Evolutionary conservation across 2,797 vertebrate genomes (phyloP), one percentile per base, ranked within the genome.

Genomic region (Gadopsis bispinosus): DNA sequence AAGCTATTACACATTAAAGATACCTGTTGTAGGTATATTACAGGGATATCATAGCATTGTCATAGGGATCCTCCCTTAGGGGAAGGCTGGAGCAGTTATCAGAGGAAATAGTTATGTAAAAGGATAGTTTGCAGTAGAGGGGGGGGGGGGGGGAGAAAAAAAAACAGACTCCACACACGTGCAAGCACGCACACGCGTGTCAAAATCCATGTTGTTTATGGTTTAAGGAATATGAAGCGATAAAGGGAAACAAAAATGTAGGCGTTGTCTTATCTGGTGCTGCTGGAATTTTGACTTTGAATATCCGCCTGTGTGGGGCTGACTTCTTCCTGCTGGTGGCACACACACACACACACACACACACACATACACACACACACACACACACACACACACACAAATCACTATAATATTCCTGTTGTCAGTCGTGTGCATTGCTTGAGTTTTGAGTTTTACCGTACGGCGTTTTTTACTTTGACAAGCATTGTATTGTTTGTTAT

Each of bases 91-190:
- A 73, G 73, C 43, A 68, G 66, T 81, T 84, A 79, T 90, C 86
- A 86, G 47, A 67, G 13, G 58, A 81, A 73, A 84, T 78, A 75
- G 85, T 88, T 86, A 89, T 88, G 83, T 88, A 86, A 91, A 91
- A 74, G 75, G 56, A 83, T 19, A 75, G 83, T 83, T 83, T 72
- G 72, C 67, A 47, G 64, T 16, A 48, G 51, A n/a, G 37, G 16
- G 56, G 43, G 19, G 26, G 39, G n/a, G n/a, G n/a, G n/a, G n/a
- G n/a, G n/a, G n/a, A 20, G 56, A 35, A 14, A 13, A 9, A 54
- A 16, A 35, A 41, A 26, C 13, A 8, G 19, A 11, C 29, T 3
- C 41, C n/a, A 12, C 26, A 43, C n/a, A 5, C 26, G 31, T 26
- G 48, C 13, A 9, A 5, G 54, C n/a, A n/a, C 29, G 53, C n/a